A percentile compares a stretch with the other conserved stretches of the same genome.
Evolutionary conservation across 2,888 invertebrate species (phyloP).

Genomic region (Strigamia maritima): DNA sequence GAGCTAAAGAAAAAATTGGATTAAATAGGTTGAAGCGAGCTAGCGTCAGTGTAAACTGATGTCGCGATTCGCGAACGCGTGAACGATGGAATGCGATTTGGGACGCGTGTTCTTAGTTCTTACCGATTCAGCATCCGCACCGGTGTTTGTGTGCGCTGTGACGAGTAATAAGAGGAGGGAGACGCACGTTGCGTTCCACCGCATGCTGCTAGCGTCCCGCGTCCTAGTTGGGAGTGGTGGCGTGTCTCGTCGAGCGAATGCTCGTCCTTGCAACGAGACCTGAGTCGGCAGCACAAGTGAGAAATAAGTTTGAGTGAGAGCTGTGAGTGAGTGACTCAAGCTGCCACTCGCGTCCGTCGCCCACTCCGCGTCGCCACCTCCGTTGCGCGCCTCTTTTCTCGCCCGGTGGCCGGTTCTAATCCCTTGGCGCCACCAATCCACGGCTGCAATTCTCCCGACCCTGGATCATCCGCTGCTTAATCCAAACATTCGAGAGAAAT

Average conservation of each 20-base stretch:
- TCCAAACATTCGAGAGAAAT: not conserved
- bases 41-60: too few relatives aligned
- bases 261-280: not conserved
- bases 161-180: not conserved
- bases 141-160: not conserved
- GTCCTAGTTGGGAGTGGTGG: not conserved
- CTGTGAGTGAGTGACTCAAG: not conserved
- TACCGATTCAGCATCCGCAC: not conserved
- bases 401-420: not conserved
- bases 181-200: not conserved
- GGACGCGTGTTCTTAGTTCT: not conserved
- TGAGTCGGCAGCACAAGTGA: not conserved
- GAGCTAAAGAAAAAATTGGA: not conserved
- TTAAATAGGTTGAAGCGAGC: too few relatives aligned
- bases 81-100: not conserved
- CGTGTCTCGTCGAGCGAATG: not conserved
- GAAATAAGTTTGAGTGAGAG: not conserved
- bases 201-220: not conserved
- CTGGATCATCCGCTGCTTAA: not conserved
- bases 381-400: not conserved
- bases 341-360: not conserved
- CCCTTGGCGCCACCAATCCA: not conserved
- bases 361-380: not conserved
- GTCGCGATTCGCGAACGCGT: too few relatives aligned
- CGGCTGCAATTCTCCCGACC: not conserved